These are phyloP conservation scores for Zaprionus camerounensis DNA, from an alignment of 1,140 invertebrate genomes.

Conservation along the genomic window DNA sequence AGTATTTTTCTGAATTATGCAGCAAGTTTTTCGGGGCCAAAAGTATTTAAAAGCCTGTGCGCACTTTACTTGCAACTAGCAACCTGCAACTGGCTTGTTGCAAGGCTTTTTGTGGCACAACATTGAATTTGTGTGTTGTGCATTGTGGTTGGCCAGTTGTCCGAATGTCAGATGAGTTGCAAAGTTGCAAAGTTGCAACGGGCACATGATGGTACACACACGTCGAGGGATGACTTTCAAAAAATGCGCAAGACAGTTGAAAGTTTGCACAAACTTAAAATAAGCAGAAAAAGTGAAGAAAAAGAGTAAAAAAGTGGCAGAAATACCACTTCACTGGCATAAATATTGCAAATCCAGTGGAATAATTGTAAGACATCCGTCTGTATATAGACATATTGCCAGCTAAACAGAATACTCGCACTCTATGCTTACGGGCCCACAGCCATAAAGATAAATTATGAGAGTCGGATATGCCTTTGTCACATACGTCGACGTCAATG, in stretches of 20 bases:
- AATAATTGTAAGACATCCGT: not conserved
- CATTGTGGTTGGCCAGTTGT: conserved; percentile 43
- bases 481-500: conserved; percentile 49
- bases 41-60: conserved; percentile 54
- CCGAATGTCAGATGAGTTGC: conserved; percentile 4
- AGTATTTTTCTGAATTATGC: conserved; percentile 51
- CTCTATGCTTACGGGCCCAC: not conserved
- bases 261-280: conserved; percentile 5
- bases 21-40: conserved; percentile 54
- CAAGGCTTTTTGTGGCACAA: conserved; percentile 57
- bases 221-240: not conserved
- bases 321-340: not conserved
- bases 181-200: conserved; percentile 6
- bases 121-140: conserved; percentile 41
- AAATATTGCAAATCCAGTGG: not conserved
- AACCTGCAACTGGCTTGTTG: conserved; percentile 7
- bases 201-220: conserved; percentile 1
- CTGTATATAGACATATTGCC: not conserved
- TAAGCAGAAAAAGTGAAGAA: not conserved
- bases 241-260: not conserved
- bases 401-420: not conserved
- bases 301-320: not conserved
- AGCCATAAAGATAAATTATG: conserved; percentile 65
- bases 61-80: conserved; percentile 46
- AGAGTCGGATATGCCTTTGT: conserved; percentile 33